Percentiles rank a stretch among this genome's conserved stretches.
Conservation (phyloP, 2,113 vertebrate species). For the Suncus etruscus region DNA sequence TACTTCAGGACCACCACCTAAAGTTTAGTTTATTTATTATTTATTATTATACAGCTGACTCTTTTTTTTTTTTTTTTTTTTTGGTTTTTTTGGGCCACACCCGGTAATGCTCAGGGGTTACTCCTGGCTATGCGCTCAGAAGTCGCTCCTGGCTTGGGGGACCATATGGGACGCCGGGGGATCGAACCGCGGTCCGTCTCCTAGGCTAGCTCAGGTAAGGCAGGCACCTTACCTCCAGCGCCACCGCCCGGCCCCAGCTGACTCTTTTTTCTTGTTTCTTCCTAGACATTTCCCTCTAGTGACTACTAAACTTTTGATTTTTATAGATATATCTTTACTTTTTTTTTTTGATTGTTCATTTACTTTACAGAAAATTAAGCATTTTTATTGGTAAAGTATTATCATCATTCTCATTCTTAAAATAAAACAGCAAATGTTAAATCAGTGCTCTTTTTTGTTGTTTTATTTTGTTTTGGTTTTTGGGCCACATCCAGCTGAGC, state of each 20-base stretch:
- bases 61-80: background rate
- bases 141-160: no score
- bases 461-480: no score
- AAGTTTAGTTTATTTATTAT: background rate
- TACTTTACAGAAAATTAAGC: background rate
- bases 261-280: background rate
- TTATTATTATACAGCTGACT: background rate
- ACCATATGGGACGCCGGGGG: no score
- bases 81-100: no score
- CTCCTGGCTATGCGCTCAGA: no score
- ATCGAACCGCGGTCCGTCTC: no score
- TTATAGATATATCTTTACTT: background rate
- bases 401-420: constrained; percentile 6
- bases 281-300: background rate
- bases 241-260: no score
- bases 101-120: no score
- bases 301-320: background rate
- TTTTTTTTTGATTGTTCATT: background rate
- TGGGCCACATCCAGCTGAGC: no score
- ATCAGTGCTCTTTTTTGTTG: background rate
- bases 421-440: constrained; percentile 34
- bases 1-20: background rate
- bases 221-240: no score
- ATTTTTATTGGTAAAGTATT: constrained; percentile 19
- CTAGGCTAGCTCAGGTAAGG: no score